Percentiles rank a stretch among this genome's conserved stretches.
Conservation (phyloP, 2,888 invertebrate genomes). For the Acanthosepion pharaonis region DNA sequence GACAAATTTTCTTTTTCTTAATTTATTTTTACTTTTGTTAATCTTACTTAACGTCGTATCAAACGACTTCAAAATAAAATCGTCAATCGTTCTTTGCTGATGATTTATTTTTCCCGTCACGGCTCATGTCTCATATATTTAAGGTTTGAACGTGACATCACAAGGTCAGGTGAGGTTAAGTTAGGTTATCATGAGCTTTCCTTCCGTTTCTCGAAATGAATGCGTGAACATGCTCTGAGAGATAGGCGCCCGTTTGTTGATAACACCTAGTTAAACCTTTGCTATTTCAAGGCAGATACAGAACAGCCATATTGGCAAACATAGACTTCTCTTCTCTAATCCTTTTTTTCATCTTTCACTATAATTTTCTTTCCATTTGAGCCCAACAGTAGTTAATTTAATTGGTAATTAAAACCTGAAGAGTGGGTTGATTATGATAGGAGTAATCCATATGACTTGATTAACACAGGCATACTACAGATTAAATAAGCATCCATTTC, state of each 20-base stretch:
- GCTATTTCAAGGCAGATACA: conserved; percentile 7
- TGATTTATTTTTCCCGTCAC: neutral
- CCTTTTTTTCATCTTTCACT: neutral
- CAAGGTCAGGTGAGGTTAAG: neutral
- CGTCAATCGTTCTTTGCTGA: neutral
- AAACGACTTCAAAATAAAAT: neutral
- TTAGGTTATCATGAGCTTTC: neutral
- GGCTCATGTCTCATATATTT: neutral
- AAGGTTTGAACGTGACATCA: neutral
- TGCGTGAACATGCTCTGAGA: neutral
- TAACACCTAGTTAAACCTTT: neutral
- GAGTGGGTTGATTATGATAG: neutral
- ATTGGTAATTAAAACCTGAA: neutral
- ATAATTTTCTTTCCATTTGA: neutral
- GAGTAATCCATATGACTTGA: neutral
- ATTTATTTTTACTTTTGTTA: too few species aligned
- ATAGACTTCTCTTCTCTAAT: neutral
- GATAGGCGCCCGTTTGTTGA: neutral
- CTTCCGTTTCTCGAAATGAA: conserved; percentile 1
- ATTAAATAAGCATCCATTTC: too few species aligned
- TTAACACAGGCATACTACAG: neutral
- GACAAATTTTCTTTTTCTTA: too few species aligned
- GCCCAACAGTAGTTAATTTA: neutral
- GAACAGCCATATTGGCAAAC: neutral
- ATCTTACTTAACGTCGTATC: neutral